Base-by-base conservation (phyloP, 2,888 invertebrate species). In the Mactromeris polynyma region DNA sequence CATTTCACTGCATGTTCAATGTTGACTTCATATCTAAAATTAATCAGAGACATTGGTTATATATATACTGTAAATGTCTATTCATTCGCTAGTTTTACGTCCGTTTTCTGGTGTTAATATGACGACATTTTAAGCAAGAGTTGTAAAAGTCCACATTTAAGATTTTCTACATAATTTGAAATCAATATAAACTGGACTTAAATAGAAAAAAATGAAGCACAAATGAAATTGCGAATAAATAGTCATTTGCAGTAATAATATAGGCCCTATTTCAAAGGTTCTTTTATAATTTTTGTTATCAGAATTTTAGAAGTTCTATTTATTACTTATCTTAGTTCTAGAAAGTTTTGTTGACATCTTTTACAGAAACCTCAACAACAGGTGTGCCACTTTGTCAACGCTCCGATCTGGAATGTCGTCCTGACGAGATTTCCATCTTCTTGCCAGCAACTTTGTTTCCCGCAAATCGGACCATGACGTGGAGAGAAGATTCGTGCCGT, bases 341-440 rank as follows among this genome's bases (percentile, higher is more conserved):
- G 2, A 14, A 46, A 2, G 46, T 46, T 58, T 38, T 36, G 11
- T n/a, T 82, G 31, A 31, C 19, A 33, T 19, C 26, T 83, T 46
- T 73, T 73, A 42, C 73, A 84, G 84, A 51, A 36, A 51, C 78
- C 0, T 38, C 89, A 6, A 58, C 91, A 11, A 90, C 91, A 11
- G 86, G 42, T n/a, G 87, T 83, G 1, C 89, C 89, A 6, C 83
- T 83, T 1, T 77, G 85, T 33, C 77, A 92, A 83, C 88, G 93
- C 17, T 89, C 90, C 7, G 93, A 93, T 79, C 89, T 93, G 26
- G 81, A 84, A 81, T 93, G 93, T 79, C 73, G 54, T 2, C 58
- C 90, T 9, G 89, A 91, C 40, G 58, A 85, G n/a, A 89, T 93
- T 19, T 42, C 40, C 19, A 78, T 91, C 19, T 91, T 86, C 83